These are phyloP conservation scores for Megaleporinus macrocephalus DNA, from an alignment of 2,113 vertebrate genomes.

Conservation along the genomic window DNA sequence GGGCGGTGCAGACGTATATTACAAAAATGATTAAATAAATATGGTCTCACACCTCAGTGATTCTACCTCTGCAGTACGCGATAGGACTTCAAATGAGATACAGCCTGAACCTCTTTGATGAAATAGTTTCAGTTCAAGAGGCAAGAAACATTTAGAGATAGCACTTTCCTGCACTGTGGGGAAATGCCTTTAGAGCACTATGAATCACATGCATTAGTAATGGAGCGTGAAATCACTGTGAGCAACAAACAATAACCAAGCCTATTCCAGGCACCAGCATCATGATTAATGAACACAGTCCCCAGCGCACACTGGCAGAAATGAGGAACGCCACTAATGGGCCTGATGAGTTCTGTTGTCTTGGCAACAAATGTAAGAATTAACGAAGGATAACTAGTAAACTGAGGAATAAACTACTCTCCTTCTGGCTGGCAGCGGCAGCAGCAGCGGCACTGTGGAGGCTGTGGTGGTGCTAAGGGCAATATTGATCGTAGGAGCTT, in stretches of 20 bases:
- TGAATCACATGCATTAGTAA: conserved; percentile 41
- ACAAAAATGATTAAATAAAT: not conserved
- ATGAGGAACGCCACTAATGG: conserved; percentile 9
- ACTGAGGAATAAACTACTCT: not conserved
- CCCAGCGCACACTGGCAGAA: not conserved
- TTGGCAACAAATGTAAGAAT: not conserved
- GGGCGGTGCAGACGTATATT: not conserved
- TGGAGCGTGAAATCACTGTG: conserved; percentile 41
- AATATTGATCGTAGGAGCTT: not conserved
- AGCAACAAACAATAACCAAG: conserved; percentile 28
- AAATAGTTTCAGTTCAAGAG: conserved; percentile 16
- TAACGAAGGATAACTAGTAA: not conserved
- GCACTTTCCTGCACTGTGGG: not conserved
- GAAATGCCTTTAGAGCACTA: not conserved
- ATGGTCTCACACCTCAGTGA: not conserved
- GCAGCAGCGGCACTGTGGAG: no score
- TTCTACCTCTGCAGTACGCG: not conserved
- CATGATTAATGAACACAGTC: conserved; percentile 36
- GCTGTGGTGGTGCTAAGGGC: not conserved
- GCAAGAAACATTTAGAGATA: conserved; percentile 12
- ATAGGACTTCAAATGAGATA: not conserved
- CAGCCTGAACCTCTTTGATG: not conserved
- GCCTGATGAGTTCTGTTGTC: conserved; percentile 9
- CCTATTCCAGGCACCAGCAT: conserved; percentile 25
- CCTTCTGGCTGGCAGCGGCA: not conserved